phyloP scores from a whole-genome alignment of 1,140 invertebrate species.

The Pseudomyrmex cubaensis region DNA sequence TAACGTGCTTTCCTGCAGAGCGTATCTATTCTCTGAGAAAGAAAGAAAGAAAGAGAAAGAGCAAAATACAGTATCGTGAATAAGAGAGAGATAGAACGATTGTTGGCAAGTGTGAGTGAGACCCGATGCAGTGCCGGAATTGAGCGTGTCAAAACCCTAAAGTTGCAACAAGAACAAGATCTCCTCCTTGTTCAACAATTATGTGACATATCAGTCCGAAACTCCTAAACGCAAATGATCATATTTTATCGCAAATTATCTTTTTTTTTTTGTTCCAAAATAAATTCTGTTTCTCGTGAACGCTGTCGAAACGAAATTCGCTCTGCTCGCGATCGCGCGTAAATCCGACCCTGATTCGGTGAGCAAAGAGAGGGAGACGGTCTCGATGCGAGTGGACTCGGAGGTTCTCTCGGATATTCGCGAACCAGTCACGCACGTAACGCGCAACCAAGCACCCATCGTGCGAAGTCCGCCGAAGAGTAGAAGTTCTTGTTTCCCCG shows the following conservation, averaged over 20 bases:
- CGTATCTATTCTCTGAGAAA: not conserved
- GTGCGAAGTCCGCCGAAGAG: constrained; percentile 39
- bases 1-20: constrained; percentile 4
- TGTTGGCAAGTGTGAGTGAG: constrained; percentile 12
- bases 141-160: not conserved
- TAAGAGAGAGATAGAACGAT: constrained; percentile 7
- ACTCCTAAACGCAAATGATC: not conserved
- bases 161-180: not conserved
- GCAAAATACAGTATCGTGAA: not conserved
- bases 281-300: not conserved
- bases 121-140: constrained; percentile 26
- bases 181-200: not conserved
- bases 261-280: too few species aligned
- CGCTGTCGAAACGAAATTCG: not conserved
- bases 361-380: constrained; percentile 30
- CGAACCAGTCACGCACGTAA: constrained; percentile 70
- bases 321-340: not conserved
- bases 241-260: not conserved
- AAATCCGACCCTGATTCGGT: constrained; percentile 29
- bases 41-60: constrained; percentile 33
- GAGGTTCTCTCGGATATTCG: constrained; percentile 56
- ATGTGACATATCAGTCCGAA: too few species aligned
- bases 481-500: constrained; percentile 46
- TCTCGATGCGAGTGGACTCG: constrained; percentile 17
- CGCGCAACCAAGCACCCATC: constrained; percentile 23